Evolutionary conservation across 2,113 vertebrate genomes (phyloP).

Genomic region (Lophius piscatorius): DNA sequence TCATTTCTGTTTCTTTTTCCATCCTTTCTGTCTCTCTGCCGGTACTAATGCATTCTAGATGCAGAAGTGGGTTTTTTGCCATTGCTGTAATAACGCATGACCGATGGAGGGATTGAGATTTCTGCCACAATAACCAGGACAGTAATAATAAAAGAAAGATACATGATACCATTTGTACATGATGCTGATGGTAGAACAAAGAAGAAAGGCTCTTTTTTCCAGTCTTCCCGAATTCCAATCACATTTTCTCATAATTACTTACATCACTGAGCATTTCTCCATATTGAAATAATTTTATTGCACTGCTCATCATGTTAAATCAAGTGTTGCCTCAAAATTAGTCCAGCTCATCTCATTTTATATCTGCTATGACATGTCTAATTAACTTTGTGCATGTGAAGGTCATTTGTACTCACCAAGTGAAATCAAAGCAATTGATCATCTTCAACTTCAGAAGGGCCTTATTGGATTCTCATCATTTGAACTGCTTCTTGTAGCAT

Average conservation of each 20-base stretch:
- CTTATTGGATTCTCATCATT: no score
- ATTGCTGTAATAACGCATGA: conserved; percentile 29
- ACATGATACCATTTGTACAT: conserved; percentile 11
- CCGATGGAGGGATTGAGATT: conserved; percentile 13
- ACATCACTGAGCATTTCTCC: conserved; percentile 1
- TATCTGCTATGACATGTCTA: conserved; percentile 45
- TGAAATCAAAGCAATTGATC: conserved; percentile 14
- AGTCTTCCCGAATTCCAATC: conserved; percentile 21
- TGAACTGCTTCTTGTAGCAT: background rate
- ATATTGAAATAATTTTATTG: conserved; percentile 4
- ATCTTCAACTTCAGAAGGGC: no score
- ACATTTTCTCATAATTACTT: conserved; percentile 33
- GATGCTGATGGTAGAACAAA: conserved; percentile 6
- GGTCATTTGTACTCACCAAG: conserved; percentile 10
- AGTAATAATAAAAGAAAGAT: no score
- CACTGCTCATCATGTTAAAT: conserved; percentile 9
- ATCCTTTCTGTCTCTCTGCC: background rate
- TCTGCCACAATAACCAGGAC: conserved; percentile 4
- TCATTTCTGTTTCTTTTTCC: background rate
- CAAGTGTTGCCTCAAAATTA: conserved; percentile 24
- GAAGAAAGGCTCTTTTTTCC: background rate
- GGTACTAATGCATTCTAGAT: conserved; percentile 10
- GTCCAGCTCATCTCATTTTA: conserved; percentile 23
- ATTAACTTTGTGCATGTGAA: conserved; percentile 11
- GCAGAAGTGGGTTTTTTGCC: background rate